Percentiles rank a stretch among this genome's conserved stretches.
phyloP scores from a whole-genome alignment of 2,888 invertebrate genomes.

The Coecobrya sp. region DNA sequence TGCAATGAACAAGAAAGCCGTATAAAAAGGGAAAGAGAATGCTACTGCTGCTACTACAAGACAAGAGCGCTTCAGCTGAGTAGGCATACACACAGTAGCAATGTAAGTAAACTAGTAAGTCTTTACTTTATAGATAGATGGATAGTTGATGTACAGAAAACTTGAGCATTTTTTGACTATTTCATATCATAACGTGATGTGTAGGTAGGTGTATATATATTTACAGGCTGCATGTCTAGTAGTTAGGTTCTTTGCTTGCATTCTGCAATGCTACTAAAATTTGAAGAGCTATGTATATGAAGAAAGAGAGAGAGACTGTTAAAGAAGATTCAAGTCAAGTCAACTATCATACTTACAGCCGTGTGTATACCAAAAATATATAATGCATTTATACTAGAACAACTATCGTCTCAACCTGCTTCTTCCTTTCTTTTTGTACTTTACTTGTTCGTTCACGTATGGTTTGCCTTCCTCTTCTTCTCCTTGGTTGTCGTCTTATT shows the following conservation, averaged over 20 bases:
- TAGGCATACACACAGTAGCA: background rate
- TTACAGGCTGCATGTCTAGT: background rate
- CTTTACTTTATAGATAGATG: background rate
- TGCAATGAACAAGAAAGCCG: conserved; percentile 51
- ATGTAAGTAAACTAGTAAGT: conserved; percentile 12
- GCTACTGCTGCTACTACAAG: conserved; percentile 1
- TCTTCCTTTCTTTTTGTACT: conserved; percentile 67
- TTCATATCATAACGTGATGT: conserved; percentile 38
- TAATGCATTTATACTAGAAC: conserved; percentile 8
- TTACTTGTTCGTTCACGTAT: conserved; percentile 60
- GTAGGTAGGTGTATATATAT: background rate
- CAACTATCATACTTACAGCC: conserved; percentile 56
- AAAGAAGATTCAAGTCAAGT: conserved; percentile 75
- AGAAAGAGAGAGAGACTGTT: conserved; percentile 59
- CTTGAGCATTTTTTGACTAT: conserved; percentile 13
- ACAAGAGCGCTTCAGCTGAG: background rate
- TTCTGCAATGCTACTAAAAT: conserved; percentile 7
- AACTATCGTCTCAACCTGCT: conserved; percentile 70
- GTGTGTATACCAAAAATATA: conserved; percentile 11
- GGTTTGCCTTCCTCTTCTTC: conserved; percentile 71
- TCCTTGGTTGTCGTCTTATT: conserved; percentile 57
- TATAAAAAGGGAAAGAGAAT: conserved; percentile 7
- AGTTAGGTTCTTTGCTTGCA: conserved; percentile 21
- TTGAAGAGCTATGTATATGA: conserved; percentile 54
- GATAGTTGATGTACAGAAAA: conserved; percentile 9